These are phyloP conservation scores for Pao palembangensis DNA, from an alignment of 2,113 vertebrate species.

Conservation along the genomic window DNA sequence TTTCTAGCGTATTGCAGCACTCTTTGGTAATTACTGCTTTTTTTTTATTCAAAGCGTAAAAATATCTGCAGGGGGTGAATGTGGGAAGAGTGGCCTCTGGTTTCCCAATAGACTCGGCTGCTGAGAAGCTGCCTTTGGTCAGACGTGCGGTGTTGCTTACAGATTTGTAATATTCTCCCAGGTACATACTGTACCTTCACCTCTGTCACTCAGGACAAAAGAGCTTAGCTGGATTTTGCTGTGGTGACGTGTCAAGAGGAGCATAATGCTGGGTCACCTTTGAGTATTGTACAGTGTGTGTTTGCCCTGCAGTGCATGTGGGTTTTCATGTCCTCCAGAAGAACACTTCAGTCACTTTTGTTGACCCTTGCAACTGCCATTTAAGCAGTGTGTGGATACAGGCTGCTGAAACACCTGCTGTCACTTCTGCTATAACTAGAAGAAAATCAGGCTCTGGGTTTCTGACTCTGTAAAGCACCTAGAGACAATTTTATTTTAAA, in stretches of 20 bases:
- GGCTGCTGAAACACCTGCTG: too few species aligned
- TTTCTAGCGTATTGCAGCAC: too few species aligned
- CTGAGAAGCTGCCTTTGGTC: constrained; percentile 22
- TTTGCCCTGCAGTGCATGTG: not conserved
- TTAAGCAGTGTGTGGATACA: not conserved
- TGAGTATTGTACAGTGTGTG: not conserved
- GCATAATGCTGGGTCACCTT: constrained; percentile 43
- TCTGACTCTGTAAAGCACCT: too few species aligned
- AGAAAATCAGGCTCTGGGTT: too few species aligned
- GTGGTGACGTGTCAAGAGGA: constrained; percentile 25
- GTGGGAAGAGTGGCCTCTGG: not conserved
- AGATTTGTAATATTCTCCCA: constrained; percentile 47
- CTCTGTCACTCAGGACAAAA: constrained; percentile 37
- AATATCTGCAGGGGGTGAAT: too few species aligned
- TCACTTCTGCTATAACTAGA: too few species aligned
- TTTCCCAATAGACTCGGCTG: constrained; percentile 22
- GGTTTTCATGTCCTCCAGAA: constrained; percentile 9
- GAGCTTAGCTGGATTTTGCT: constrained; percentile 46
- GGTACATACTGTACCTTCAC: constrained; percentile 31
- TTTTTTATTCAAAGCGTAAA: too few species aligned
- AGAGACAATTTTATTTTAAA: too few species aligned
- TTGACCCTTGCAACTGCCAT: constrained; percentile 8
- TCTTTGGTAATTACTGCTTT: too few species aligned
- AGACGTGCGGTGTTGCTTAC: constrained; percentile 9
- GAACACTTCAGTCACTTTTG: not conserved